phyloP scores from a whole-genome alignment of 2,888 invertebrate species.

The Sminthurinus aureus region DNA sequence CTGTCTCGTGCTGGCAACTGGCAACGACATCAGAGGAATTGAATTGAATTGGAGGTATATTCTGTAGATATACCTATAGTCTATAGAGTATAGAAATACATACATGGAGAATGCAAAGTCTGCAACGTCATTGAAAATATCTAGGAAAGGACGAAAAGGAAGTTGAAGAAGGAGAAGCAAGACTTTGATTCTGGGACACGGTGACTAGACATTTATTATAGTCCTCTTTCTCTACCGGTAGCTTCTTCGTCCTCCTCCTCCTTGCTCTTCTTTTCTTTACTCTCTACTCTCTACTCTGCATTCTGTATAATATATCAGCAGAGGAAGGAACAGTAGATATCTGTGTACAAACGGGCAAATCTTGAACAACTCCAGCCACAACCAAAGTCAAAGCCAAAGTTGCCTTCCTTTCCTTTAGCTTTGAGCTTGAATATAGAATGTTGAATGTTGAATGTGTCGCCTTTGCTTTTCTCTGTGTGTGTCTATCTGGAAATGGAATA shows the following conservation, averaged over 20 bases:
- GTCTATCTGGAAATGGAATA: slow-evolving; percentile 15
- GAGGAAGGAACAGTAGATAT: no score
- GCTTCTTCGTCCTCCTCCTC: background rate
- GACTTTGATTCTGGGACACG: background rate
- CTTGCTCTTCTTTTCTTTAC: no score
- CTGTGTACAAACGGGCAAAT: background rate
- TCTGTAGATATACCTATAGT: no score
- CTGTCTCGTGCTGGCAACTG: no score
- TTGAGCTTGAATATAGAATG: no score
- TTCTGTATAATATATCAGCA: no score
- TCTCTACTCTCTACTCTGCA: background rate
- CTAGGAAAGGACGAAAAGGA: slow-evolving; percentile 13
- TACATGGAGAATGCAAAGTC: no score
- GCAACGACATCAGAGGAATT: no score
- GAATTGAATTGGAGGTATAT: no score
- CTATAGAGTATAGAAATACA: no score
- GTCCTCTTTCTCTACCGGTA: background rate
- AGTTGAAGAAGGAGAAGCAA: background rate
- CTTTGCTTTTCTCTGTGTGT: background rate
- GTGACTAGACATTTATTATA: background rate
- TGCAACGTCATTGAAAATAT: background rate
- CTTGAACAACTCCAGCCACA: background rate
- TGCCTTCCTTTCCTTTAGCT: background rate
- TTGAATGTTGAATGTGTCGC: background rate
- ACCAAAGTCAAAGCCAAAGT: background rate